These are phyloP conservation scores for Leucoma salicis DNA, from an alignment of 2,888 invertebrate genomes.

Conservation along the genomic window DNA sequence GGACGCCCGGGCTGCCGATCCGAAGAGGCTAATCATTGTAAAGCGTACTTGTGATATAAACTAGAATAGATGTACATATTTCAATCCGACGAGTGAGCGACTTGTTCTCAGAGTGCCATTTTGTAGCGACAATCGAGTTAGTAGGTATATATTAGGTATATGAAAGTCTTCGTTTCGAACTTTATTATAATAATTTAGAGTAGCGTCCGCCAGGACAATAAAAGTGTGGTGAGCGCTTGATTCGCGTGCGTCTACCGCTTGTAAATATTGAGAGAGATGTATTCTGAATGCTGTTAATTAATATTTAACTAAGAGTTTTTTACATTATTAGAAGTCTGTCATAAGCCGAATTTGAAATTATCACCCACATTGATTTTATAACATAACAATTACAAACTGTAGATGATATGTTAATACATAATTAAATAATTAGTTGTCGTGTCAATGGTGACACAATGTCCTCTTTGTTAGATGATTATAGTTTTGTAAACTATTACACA, in stretches of 20 bases:
- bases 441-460: slow-evolving; percentile 46
- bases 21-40: slow-evolving; percentile 67
- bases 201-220: slow-evolving; percentile 65
- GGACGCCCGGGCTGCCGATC: slow-evolving; percentile 39
- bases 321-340: slow-evolving; percentile 57
- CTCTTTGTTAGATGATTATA: slow-evolving; percentile 48
- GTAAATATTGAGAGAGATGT: slow-evolving; percentile 58
- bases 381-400: slow-evolving; percentile 50
- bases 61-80: slow-evolving; percentile 67
- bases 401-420: slow-evolving; percentile 43
- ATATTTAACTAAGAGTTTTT: slow-evolving; percentile 63
- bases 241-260: slow-evolving; percentile 28
- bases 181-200: slow-evolving; percentile 38
- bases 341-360: slow-evolving; percentile 53
- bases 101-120: slow-evolving; percentile 75
- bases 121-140: slow-evolving; percentile 60
- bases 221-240: slow-evolving; percentile 41
- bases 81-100: slow-evolving; percentile 57
- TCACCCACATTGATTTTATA: slow-evolving; percentile 58
- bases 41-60: slow-evolving; percentile 78
- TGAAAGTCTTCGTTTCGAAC: slow-evolving; percentile 51
- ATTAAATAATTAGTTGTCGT: slow-evolving; percentile 35
- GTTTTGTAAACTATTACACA: slow-evolving; percentile 38
- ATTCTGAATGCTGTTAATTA: slow-evolving; percentile 70
- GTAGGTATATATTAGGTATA: slow-evolving; percentile 50